Base-by-base conservation (phyloP, 2,888 invertebrate species). In the Punctoribates punctum region DNA sequence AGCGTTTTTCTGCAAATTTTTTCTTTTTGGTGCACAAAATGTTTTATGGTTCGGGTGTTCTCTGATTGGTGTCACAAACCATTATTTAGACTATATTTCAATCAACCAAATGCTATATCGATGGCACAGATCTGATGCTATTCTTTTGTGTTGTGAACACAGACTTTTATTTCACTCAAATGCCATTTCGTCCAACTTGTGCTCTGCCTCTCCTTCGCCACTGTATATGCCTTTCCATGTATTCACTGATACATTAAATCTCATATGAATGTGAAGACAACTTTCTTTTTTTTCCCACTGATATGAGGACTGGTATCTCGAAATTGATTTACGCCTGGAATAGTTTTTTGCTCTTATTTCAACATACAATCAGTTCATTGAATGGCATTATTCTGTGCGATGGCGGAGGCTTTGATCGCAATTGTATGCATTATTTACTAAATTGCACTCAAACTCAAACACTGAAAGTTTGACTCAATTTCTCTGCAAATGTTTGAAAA, bases 121-220 rank as follows among this genome's bases (percentile, higher is more conserved):
- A 57, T 57, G 57, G 57, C 57, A 57, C 57, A 57, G 17, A 57
- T 57, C 57, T 57, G 57, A 57, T 23, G 23, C 57, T n/a, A 51
- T 51, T 20, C 51, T 51, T 51, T 51, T 51, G 51, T 51, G 51
- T 25, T 25, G 11, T 57, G 25, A 11, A 13, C n/a, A 20, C n/a
- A 57, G 11, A 57, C 2, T 9, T 57, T 57, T 25, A 23, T 25
- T 13, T 20, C 1, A 57, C 51, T 57, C 3, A 23, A 57, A 57
- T 57, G 13, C 57, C 23, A 57, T 57, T 57, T 57, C 25, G n/a
- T 57, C 2, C 5, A 25, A 23, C 57, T 25, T 57, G 23, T 57
- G 6, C 25, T 57, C 23, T 57, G 25, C 34, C 57, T 23, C 23
- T 57, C 42, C 42, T 42, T 5, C 11, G 42, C 42, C 13, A 51